These are phyloP conservation scores for Syndactyla subalaris DNA, from an alignment of 2,797 vertebrate genomes.

Conservation along the genomic window DNA sequence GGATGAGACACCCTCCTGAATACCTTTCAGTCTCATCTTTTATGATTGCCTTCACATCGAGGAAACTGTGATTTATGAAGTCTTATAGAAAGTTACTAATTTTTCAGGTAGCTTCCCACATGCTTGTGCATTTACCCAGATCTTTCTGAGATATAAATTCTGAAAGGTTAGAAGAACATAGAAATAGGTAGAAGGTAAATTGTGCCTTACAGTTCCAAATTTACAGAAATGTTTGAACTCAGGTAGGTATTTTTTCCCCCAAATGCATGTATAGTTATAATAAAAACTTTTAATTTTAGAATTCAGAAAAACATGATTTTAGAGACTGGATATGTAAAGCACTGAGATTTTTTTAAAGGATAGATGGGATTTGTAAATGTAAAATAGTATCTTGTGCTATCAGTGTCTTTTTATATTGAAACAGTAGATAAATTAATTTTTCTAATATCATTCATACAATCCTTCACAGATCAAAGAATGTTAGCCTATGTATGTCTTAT, in stretches of 20 bases:
- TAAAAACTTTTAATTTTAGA: neutral
- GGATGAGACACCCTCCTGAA: neutral
- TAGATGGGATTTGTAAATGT: neutral
- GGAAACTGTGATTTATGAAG: neutral
- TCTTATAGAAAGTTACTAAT: neutral
- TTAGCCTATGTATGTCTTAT: neutral
- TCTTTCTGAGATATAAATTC: neutral
- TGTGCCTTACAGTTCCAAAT: neutral
- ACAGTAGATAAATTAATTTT: neutral
- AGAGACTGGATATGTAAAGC: neutral
- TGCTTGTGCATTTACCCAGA: neutral
- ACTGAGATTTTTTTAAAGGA: neutral
- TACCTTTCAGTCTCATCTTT: neutral
- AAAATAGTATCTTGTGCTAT: neutral
- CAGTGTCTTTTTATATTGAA: neutral
- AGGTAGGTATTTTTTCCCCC: rapidly evolving
- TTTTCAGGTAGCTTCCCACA: neutral
- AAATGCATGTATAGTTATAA: neutral
- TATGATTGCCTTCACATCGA: neutral
- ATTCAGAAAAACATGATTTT: neutral
- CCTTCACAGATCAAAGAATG: neutral
- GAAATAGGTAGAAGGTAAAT: neutral
- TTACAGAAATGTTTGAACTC: neutral
- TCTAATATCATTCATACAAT: neutral
- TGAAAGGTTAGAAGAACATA: neutral